Evolutionary conservation across 1,140 invertebrate species (phyloP).

Genomic region (Polypedilum pembai): DNA sequence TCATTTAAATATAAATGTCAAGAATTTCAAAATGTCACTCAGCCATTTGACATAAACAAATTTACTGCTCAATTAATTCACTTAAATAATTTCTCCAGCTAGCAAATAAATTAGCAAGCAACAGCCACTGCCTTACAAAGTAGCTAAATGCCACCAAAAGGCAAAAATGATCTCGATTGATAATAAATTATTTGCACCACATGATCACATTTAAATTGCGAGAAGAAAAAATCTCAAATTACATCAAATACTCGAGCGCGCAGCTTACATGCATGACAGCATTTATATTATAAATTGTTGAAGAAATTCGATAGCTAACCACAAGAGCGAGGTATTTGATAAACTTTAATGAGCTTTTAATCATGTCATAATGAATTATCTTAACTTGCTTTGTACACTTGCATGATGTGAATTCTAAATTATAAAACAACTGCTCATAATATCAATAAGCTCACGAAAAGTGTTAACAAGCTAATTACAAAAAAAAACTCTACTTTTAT

Average conservation of each 20-base stretch:
- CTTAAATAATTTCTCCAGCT: no score
- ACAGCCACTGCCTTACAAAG: neutral
- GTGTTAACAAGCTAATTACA: slow-evolving; percentile 18
- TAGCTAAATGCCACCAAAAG: neutral
- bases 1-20: no score
- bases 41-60: no score
- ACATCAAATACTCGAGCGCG: neutral
- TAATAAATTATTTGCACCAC: slow-evolving; percentile 12
- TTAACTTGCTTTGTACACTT: neutral
- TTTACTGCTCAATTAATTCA: no score
- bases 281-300: neutral
- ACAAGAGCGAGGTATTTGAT: neutral
- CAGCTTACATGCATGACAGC: neutral
- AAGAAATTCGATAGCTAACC: neutral
- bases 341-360: slow-evolving; percentile 24
- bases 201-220: neutral
- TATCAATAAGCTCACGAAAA: neutral
- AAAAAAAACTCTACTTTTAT: neutral
- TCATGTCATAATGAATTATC: slow-evolving; percentile 22
- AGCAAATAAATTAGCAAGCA: no score
- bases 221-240: neutral
- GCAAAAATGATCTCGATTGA: neutral
- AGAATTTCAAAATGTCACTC: no score
- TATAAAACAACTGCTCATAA: neutral
- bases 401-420: neutral